phyloP scores from a whole-genome alignment of 1,140 invertebrate genomes.

The Maconellicoccus hirsutus region DNA sequence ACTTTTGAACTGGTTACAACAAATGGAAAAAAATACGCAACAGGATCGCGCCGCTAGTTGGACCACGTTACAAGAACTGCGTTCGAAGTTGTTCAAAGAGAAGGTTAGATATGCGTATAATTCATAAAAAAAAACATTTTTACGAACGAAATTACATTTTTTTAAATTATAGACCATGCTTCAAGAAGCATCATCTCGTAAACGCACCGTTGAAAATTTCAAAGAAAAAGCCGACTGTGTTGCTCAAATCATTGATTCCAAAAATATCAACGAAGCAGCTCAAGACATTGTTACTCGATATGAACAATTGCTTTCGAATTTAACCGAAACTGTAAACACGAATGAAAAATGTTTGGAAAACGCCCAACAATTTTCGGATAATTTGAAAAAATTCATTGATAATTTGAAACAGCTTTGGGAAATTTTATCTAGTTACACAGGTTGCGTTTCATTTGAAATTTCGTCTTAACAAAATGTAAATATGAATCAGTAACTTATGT shows the following conservation, averaged over 20 bases:
- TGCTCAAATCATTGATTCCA: constrained; percentile 40
- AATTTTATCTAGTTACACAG: constrained; percentile 53
- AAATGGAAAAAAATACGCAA: constrained; percentile 68
- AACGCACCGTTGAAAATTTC: constrained; percentile 75
- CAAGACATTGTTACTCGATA: constrained; percentile 41
- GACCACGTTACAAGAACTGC: constrained; percentile 69
- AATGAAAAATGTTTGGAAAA: constrained; percentile 57
- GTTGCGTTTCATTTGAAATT: constrained; percentile 29
- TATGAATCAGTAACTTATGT: not conserved
- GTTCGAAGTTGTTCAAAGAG: constrained; percentile 72
- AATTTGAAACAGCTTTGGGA: constrained; percentile 82
- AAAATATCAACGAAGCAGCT: constrained; percentile 15
- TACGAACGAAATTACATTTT: not conserved
- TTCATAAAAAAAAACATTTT: too few species aligned
- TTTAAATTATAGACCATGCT: constrained; percentile 47
- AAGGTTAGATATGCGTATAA: constrained; percentile 42
- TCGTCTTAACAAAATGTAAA: too few species aligned
- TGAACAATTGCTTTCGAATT: constrained; percentile 48
- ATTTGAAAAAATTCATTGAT: constrained; percentile 72
- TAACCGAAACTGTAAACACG: constrained; percentile 44
- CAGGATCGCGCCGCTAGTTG: constrained; percentile 54
- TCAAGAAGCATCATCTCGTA: constrained; percentile 83
- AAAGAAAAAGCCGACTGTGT: constrained; percentile 72
- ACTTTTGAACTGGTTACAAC: constrained; percentile 70
- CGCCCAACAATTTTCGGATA: constrained; percentile 70